Base-by-base conservation (phyloP, 2,113 vertebrate genomes). In the Nothoprocta pentlandii region DNA sequence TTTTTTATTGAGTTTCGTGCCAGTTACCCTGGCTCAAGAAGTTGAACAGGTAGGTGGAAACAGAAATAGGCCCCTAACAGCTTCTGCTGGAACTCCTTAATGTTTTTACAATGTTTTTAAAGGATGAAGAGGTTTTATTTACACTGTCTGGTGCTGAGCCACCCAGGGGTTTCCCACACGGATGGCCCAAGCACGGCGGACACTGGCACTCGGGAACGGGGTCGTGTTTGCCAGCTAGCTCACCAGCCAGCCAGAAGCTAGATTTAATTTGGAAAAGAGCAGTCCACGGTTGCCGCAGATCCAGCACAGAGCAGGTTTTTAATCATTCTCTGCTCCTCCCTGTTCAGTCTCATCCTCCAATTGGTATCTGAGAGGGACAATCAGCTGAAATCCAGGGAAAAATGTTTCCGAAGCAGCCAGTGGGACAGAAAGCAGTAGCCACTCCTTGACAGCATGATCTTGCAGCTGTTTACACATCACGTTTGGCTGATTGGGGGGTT, bases 201-300 rank as follows among this genome's bases (percentile, higher is more conserved):
- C 84, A 85, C 77, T 95, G 92, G 91, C 90, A 77, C 92, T 80
- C 0, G 0, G 83, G 70, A 92, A 81, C 67, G 62, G 54, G 54
- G 53, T 36, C 80, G 67, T 46, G 6, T 77, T 94, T 96, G 92
- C 92, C 95, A 94, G 94, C 73, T n/a, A 75, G 69, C 79, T 81
- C 44, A 10, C 78, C 78, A 68, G 66, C 91, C 71, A 90, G 91
- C 92, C 91, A 95, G 85, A 73, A 96, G 80, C 63, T 85, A 80
- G 89, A 92, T 94, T 94, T 91, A 86, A 96, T 96, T 96, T 95
- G 96, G 88, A 95, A 90, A 67, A 93, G 78, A 95, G 93, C 71
- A 58, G 85, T 32, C 87, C 87, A 71, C 90, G 80, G 95, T 95
- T 90, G 82, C 74, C 88, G 93, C 87, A 87, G 91, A 88, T 96